Base-by-base conservation (phyloP, 2,797 vertebrate genomes). In the Tamandua tetradactyla region DNA sequence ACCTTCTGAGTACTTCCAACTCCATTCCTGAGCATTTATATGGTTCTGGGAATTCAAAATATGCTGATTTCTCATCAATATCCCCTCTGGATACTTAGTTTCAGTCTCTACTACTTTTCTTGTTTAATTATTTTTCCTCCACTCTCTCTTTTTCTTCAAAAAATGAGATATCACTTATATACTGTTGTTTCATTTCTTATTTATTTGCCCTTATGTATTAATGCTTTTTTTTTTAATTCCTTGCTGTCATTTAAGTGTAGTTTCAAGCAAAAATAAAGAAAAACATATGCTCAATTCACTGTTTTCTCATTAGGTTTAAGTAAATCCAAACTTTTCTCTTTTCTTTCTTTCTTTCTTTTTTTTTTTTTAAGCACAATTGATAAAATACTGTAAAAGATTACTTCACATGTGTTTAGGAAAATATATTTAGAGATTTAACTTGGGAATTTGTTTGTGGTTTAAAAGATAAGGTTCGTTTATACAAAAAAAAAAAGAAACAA, bases 391-490 rank as follows among this genome's bases (percentile, higher is more conserved):
- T 96, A 97, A 97, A 97, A 89, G 47, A 97, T 27, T 95, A 85
- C 93, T 97, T 97, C 94, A 95, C 57, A 89, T 55, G 91, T 69
- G 84, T 96, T 97, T 94, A 91, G 92, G 93, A 97, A 98, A 98
- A 98, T 97, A 96, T 97, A 96, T 96, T 96, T 96, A 89, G 93
- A 97, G 96, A 96, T 97, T 98, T 96, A 98, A 87, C 94, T 94
- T 69, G 94, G 94, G 95, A 98, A 98, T 98, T 97, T 96, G 87
- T 96, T 98, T 98, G 98, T 98, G 98, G 97, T 97, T 98, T 98
- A 96, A 97, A 98, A 98, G 97, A 98, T 98, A 98, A 98, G 76
- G 0, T 96, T 97, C 96, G 96, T 98, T 98, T 98, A 96, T 97
- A 85, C 59, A 95, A 94, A 80, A 92, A 94, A 96, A 96, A 96